Conservation (phyloP, 1,140 invertebrate species). For the Sitodiplosis mosellana region DNA sequence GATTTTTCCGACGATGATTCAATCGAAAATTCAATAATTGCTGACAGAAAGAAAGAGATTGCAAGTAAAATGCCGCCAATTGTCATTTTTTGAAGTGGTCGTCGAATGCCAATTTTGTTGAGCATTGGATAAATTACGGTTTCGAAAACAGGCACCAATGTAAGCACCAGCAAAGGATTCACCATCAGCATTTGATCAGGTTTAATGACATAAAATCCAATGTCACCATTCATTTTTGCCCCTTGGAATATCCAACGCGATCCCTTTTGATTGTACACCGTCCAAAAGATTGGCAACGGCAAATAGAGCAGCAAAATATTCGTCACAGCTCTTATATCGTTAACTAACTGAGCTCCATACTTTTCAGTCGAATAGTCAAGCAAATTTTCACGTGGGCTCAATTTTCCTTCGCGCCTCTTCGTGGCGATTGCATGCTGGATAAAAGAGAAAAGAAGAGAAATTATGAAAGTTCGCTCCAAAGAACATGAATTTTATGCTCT, state of each 20-base stretch:
- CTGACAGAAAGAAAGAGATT: constrained; percentile 30
- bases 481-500: too few species aligned
- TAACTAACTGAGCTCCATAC: constrained; percentile 37
- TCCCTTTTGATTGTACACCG: constrained; percentile 40
- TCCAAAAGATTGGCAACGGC: constrained; percentile 53
- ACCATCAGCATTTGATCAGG: constrained; percentile 48
- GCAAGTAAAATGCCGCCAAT: constrained; percentile 45
- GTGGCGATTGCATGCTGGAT: too few species aligned
- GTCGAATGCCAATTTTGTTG: constrained; percentile 20
- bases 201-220: constrained; percentile 26
- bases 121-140: constrained; percentile 31
- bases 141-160: constrained; percentile 47
- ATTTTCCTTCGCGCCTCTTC: too few species aligned
- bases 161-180: constrained; percentile 45
- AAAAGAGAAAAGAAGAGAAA: too few species aligned
- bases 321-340: constrained; percentile 30
- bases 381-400: constrained; percentile 29
- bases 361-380: constrained; percentile 49
- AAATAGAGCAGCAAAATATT: constrained; percentile 34
- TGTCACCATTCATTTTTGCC: constrained; percentile 38
- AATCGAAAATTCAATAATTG: not conserved
- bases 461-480: too few species aligned
- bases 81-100: constrained; percentile 42
- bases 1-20: constrained; percentile 11
- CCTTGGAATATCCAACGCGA: constrained; percentile 55